Conservation (phyloP, 2,797 vertebrate genomes). For the Argyrosomus regius region DNA sequence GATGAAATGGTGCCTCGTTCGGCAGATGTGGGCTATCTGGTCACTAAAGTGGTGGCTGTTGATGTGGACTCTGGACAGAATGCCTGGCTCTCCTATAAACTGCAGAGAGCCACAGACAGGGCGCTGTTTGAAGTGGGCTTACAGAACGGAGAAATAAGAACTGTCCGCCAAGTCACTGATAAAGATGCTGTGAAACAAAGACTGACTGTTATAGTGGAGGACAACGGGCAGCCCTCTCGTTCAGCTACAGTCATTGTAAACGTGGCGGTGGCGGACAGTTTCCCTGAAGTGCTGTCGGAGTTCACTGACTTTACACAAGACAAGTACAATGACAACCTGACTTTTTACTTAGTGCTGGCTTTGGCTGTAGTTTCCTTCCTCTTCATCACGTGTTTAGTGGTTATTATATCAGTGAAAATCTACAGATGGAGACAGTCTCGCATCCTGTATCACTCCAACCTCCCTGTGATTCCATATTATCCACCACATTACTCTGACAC, state of each 20-base stretch:
- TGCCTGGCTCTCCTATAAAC: conserved; percentile 83
- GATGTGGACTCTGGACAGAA: conserved; percentile 87
- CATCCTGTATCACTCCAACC: conserved; percentile 42
- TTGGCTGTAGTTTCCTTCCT: conserved; percentile 43
- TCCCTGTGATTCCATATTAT: conserved; percentile 70
- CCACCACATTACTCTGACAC: conserved; percentile 66
- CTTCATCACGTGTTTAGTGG: conserved; percentile 42
- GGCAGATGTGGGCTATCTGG: conserved; percentile 85
- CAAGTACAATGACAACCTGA: conserved; percentile 40
- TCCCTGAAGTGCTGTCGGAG: conserved; percentile 45
- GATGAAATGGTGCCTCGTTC: conserved; percentile 86
- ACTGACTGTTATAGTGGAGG: conserved; percentile 58
- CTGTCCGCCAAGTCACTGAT: conserved; percentile 74
- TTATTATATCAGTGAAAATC: conserved; percentile 43
- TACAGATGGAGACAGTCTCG: conserved; percentile 54
- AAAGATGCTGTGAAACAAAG: conserved; percentile 71
- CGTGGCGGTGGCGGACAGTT: conserved; percentile 43
- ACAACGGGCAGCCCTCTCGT: conserved; percentile 49
- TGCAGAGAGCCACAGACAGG: conserved; percentile 79
- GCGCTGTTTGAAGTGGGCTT: conserved; percentile 80
- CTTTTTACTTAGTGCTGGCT: conserved; percentile 36
- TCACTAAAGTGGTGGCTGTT: conserved; percentile 87
- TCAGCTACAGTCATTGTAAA: conserved; percentile 50
- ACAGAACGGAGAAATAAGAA: conserved; percentile 33
- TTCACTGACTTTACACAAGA: conserved; percentile 38